Conservation (phyloP, 2,113 vertebrate genomes). For the Dicentrarchus labrax region DNA sequence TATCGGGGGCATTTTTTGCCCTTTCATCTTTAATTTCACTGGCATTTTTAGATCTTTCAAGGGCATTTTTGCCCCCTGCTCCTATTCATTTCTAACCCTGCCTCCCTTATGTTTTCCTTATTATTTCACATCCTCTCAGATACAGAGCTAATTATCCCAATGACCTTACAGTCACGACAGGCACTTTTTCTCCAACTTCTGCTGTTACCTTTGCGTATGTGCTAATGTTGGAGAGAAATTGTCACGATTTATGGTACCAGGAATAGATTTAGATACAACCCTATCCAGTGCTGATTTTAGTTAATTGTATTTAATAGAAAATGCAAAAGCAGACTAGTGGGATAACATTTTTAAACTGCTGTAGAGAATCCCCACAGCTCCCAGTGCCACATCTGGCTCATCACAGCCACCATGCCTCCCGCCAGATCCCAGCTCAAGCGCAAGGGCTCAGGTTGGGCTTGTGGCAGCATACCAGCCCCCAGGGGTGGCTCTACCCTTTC, state of each 20-base stretch:
- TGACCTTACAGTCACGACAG: constrained; percentile 51
- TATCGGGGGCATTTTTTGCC: constrained; percentile 40
- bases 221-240: neutral
- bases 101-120: constrained; percentile 53
- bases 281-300: neutral
- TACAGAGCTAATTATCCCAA: constrained; percentile 59
- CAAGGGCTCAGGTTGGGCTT: constrained; percentile 72
- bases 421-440: constrained; percentile 63
- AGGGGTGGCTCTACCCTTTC: constrained; percentile 45
- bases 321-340: constrained; percentile 26
- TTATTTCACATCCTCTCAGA: constrained; percentile 64
- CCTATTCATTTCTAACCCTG: constrained; percentile 42
- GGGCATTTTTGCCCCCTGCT: constrained; percentile 51
- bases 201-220: constrained; percentile 5
- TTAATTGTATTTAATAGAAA: constrained; percentile 35
- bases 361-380: constrained; percentile 72
- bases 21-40: constrained; percentile 53
- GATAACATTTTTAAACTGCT: constrained; percentile 47
- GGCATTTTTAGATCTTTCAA: constrained; percentile 53
- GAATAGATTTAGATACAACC: neutral
- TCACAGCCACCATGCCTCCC: constrained; percentile 58
- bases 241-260: neutral
- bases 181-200: constrained; percentile 3
- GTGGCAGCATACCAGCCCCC: constrained; percentile 64
- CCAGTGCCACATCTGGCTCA: constrained; percentile 81